phyloP scores from a whole-genome alignment of 2,797 vertebrate genomes.

The Hippopotamyrus pictus region DNA sequence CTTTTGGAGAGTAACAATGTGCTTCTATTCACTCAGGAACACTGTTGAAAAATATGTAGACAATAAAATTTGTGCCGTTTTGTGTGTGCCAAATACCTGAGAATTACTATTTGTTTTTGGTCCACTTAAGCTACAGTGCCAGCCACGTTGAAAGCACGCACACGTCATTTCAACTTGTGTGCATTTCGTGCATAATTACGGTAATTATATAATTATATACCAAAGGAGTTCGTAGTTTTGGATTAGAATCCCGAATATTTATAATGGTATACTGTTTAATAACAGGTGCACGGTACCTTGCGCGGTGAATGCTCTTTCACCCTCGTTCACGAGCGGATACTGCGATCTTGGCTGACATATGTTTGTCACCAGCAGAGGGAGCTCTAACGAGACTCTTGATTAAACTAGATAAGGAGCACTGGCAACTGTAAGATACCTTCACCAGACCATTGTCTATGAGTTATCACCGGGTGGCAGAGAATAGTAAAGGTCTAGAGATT shows the following conservation, averaged over 20 bases:
- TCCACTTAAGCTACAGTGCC: not conserved
- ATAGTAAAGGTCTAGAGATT: not conserved
- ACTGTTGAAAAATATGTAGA: not conserved
- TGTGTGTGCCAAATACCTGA: not conserved
- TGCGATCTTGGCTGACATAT: not conserved
- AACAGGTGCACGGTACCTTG: not conserved
- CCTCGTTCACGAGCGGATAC: not conserved
- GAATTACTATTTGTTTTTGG: not conserved
- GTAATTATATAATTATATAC: slow-evolving; percentile 8
- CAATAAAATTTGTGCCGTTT: not conserved
- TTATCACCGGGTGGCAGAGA: not conserved
- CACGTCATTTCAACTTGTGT: not conserved
- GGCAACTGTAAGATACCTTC: not conserved
- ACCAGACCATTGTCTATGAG: not conserved
- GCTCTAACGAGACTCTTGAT: slow-evolving; percentile 18
- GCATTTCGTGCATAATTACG: not conserved
- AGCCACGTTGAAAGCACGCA: not conserved
- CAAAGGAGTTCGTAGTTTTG: not conserved
- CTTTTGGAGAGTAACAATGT: slow-evolving; percentile 19
- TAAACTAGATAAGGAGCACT: not conserved
- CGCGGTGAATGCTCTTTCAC: not conserved
- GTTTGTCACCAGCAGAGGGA: slow-evolving; percentile 20
- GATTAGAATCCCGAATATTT: not conserved
- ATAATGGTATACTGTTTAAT: not conserved
- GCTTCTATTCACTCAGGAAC: slow-evolving; percentile 8